Conservation (phyloP, 2,888 invertebrate species). For the Ornithoptera alexandrae region DNA sequence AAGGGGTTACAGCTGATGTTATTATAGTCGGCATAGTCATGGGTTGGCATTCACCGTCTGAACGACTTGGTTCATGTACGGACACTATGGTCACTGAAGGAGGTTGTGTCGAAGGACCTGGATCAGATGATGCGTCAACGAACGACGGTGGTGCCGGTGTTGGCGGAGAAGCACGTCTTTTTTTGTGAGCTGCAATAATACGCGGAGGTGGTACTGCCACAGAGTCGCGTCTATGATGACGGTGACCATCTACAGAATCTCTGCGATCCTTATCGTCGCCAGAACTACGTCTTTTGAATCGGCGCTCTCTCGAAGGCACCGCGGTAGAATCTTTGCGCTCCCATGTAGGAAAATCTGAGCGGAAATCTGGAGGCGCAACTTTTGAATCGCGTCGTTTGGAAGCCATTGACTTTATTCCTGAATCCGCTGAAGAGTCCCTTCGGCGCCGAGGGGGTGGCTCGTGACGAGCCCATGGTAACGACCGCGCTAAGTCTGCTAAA, state of each 20-base stretch:
- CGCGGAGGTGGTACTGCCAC: constrained; percentile 80
- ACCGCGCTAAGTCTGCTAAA: constrained; percentile 91
- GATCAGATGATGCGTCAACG: constrained; percentile 83
- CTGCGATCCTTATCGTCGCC: constrained; percentile 82
- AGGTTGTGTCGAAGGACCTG: constrained; percentile 76
- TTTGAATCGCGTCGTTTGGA: constrained; percentile 87
- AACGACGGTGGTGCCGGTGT: constrained; percentile 74
- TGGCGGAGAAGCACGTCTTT: constrained; percentile 71
- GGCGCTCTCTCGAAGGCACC: constrained; percentile 70
- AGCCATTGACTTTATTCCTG: constrained; percentile 88
- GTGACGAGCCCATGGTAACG: constrained; percentile 88
- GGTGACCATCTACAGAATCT: constrained; percentile 84
- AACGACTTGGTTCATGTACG: constrained; percentile 74
- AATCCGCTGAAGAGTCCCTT: constrained; percentile 93
- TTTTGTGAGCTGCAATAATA: constrained; percentile 82
- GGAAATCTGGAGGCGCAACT: constrained; percentile 82
- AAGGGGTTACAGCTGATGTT: constrained; percentile 90
- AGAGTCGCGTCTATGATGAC: constrained; percentile 84
- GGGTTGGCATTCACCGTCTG: constrained; percentile 82
- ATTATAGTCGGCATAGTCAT: constrained; percentile 87
- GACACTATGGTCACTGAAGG: constrained; percentile 73
- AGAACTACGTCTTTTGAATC: constrained; percentile 80
- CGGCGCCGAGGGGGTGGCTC: constrained; percentile 83
- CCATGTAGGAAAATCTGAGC: constrained; percentile 84
- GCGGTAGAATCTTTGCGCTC: constrained; percentile 83